Conservation (phyloP, 2,797 vertebrate species). For the Buphagus erythrorhynchus region DNA sequence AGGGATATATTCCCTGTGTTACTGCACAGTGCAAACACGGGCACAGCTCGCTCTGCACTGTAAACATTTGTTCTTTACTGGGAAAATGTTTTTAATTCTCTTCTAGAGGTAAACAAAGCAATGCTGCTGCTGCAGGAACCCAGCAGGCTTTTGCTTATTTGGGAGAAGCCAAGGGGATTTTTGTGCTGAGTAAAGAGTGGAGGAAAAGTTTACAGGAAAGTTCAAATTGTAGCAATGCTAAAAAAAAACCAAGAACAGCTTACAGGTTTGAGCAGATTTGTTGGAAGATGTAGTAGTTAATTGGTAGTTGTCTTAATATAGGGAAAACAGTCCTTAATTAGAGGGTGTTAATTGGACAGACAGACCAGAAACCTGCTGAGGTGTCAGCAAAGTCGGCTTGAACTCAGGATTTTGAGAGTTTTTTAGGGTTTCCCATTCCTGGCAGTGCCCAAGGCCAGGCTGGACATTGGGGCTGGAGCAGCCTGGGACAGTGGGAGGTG, state of each 20-base stretch:
- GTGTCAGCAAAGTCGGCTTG: neutral
- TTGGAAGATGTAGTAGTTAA: neutral
- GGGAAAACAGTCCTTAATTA: neutral
- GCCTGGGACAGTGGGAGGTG: accelerated
- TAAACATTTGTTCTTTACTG: neutral
- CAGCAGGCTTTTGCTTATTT: neutral
- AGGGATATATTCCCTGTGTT: neutral
- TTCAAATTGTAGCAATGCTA: neutral
- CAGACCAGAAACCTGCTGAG: neutral
- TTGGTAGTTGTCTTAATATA: neutral
- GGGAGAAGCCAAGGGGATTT: accelerated
- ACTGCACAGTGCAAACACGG: accelerated
- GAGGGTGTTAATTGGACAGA: neutral
- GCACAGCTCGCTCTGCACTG: accelerated
- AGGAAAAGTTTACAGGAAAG: neutral
- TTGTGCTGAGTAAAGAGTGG: neutral
- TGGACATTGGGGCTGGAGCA: neutral
- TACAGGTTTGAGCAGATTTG: neutral
- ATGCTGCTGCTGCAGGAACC: neutral
- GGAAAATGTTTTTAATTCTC: neutral
- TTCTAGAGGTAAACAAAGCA: neutral
- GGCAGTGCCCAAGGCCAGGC: accelerated
- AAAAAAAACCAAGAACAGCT: neutral
- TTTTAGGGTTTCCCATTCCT: neutral
- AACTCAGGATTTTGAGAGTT: neutral